Evolutionary conservation across 2,888 invertebrate species (phyloP).

Genomic region (Harpalus rufipes): DNA sequence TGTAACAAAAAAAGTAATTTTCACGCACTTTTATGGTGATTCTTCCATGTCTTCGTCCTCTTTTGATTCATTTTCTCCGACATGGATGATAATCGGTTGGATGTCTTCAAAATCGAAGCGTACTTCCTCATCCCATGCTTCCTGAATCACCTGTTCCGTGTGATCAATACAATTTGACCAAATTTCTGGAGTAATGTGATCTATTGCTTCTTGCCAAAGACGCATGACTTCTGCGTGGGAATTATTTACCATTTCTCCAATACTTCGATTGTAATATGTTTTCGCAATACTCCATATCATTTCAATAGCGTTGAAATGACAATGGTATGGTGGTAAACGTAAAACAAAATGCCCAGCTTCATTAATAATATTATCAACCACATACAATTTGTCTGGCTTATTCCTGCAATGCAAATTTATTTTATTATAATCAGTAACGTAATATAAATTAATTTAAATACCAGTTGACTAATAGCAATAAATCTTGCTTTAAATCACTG

Average conservation of each 20-base stretch:
- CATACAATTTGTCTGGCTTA: not conserved
- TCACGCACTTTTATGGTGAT: not conserved
- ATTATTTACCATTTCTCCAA: too few species aligned
- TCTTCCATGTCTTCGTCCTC: constrained; percentile 18
- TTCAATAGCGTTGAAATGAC: constrained; percentile 28
- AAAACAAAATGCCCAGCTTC: constrained; percentile 5
- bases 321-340: constrained; percentile 3
- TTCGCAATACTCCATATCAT: too few species aligned
- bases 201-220: constrained; percentile 24
- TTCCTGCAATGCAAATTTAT: constrained; percentile 16
- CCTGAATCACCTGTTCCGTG: too few species aligned
- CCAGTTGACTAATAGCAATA: not conserved
- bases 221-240: too few species aligned
- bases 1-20: not conserved
- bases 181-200: constrained; percentile 11
- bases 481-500: not conserved
- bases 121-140: too few species aligned
- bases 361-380: constrained; percentile 5
- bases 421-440: constrained; percentile 8
- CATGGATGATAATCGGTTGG: constrained; percentile 8
- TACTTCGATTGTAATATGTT: too few species aligned
- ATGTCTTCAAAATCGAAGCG: constrained; percentile 29
- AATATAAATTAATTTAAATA: not conserved
- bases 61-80: constrained; percentile 12
- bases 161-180: constrained; percentile 12